Base-by-base conservation (phyloP, 1,140 invertebrate species). In the Hyles vespertilio region DNA sequence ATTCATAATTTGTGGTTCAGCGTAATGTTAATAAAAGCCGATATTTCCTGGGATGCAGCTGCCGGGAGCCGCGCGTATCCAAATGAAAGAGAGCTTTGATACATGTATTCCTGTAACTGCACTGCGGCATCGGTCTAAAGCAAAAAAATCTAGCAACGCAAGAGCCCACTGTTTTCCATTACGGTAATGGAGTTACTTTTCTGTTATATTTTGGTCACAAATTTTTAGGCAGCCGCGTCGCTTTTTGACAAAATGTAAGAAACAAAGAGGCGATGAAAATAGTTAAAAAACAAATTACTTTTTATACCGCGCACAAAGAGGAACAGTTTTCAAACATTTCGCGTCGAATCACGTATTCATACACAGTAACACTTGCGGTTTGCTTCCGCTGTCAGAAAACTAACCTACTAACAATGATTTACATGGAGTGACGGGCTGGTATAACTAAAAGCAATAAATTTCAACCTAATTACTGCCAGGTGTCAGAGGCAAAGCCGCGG, bases 21-120 rank as follows among this genome's bases (percentile, higher is more conserved):
- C 69, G 56, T 70, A 74, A 75, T 70, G 69, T 72, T 72, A 73
- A 75, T 78, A 74, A 78, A 78, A 77, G 70, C 66, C 72, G 66
- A 79, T 77, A 74, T 77, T 69, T 74, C 65, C 64, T 64, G 63
- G 61, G 66, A 54, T 65, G 69, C 69, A 67, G 63, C 69, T 67
- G 65, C 63, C 65, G 65, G 58, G 58, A 63, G 63, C 52, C 34
- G 56, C 62, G 62, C 60, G 67, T 71, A 77, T 69, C 68, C 73
- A 74, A 79, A 83, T 80, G 73, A 80, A 80, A 77, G 74, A 81
- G 71, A 62, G 69, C 72, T 78, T 83, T 79, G 77, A 79, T 81
- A 78, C 70, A 82, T 78, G 72, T 84, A 81, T 80, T 79, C 74
- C 75, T 84, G 75, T 81, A 85, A 79, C 81, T 85, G 82, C 83